Evolutionary conservation across 2,888 invertebrate species (phyloP).

Genomic region (Coremacera marginata): DNA sequence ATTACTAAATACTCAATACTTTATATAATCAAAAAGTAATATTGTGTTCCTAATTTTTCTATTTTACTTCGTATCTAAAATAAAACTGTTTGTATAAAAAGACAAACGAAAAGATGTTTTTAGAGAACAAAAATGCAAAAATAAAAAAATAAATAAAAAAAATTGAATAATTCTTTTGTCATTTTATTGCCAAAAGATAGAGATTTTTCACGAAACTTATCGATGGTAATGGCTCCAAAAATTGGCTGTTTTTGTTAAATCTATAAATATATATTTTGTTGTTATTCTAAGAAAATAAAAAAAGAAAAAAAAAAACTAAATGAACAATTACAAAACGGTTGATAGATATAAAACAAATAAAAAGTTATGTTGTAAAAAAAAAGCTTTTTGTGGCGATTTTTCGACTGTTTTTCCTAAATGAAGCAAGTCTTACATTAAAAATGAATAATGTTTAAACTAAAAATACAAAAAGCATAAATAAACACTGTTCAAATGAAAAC

Average conservation of each 20-base stretch:
- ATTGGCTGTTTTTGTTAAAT: conserved; percentile 63
- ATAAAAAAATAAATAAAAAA: conserved; percentile 45
- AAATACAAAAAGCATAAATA: background rate
- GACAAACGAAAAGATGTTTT: background rate
- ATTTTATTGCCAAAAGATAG: conserved; percentile 69
- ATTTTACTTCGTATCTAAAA: conserved; percentile 42
- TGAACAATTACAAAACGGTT: conserved; percentile 48
- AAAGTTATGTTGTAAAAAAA: conserved; percentile 29
- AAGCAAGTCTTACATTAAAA: background rate
- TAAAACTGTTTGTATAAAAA: conserved; percentile 21
- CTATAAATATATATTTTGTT: conserved; percentile 58
- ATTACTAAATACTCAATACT: conserved; percentile 25
- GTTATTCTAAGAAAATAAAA: conserved; percentile 61
- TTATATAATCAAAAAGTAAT: conserved; percentile 67
- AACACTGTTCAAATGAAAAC: conserved; percentile 34
- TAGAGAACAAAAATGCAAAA: conserved; percentile 40
- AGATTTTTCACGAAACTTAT: conserved; percentile 71
- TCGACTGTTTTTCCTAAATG: background rate
- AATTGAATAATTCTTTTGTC: conserved; percentile 68
- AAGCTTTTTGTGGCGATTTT: conserved; percentile 39
- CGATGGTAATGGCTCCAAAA: conserved; percentile 70
- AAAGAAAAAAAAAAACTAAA: conserved; percentile 46
- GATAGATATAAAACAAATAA: conserved; percentile 43
- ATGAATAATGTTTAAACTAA: conserved; percentile 1
- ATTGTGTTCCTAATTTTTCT: conserved; percentile 57